Evolutionary conservation across 2,888 invertebrate genomes (phyloP), one percentile per base, ranked within the genome.

Genomic region (Didymodactylos carnosus): DNA sequence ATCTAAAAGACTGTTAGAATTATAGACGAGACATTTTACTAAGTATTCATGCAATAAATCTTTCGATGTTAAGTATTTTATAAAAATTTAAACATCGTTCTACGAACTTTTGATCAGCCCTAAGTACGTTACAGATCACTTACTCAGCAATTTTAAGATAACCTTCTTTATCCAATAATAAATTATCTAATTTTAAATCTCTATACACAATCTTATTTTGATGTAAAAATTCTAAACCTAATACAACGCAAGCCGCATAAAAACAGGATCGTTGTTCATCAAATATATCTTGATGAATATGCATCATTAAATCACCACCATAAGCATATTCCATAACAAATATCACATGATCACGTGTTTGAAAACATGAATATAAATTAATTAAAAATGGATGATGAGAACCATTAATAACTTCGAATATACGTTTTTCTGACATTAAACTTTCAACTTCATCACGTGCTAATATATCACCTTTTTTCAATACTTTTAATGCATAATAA

Each of bases 241-340:
- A 87, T 73, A 98, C 94, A 78, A 99, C 98, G 85, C 98, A 98
- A 77, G 95, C 94, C 76, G 97, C 94, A 86, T 99, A 99, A 86
- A 99, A 99, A 71, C 95, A 94, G 78, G 97, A 93, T 75, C 98
- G 88, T 25, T 93, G 91, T 86, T 98, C 98, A 76, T 90, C 89
- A 86, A 99, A 99, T 53, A 95, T 95, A 84, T 98, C 97, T 62
- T 94, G 93, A 84, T 99, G 98, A 79, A 99, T 99, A 85, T 99
- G 98, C 92, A 98, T 95, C 98, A 98, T 98, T 78, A 98, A 88
- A 86, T 97, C 97, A 74, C 97, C 97, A 75, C 97, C 97, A 79
- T 94, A 94, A 71, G 95, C 95, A 86, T 98, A 98, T 84, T 99
- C 98, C 97, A 98, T 87, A 69, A 98, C 97, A 86, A 98, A 98